phyloP scores from a whole-genome alignment of 2,797 vertebrate genomes.

The Gymnopithys bicolor region DNA sequence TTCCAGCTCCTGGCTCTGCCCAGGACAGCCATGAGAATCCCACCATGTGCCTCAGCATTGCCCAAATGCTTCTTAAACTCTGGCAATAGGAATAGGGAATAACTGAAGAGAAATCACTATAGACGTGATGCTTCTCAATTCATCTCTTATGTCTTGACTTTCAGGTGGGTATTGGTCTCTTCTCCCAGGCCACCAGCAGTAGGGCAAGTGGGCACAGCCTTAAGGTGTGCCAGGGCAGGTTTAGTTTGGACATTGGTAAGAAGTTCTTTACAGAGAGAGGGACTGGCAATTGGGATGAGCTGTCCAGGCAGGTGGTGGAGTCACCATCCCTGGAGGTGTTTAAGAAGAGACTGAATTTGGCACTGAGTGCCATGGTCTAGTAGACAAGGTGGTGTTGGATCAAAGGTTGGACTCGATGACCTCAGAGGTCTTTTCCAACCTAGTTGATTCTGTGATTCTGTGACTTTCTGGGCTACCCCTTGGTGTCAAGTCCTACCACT shows the following conservation, averaged over 20 bases:
- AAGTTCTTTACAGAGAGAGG: neutral
- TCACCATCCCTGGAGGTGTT: neutral
- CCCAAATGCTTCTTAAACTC: neutral
- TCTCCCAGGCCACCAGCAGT: neutral
- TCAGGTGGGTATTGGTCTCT: neutral
- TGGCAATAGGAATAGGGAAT: neutral
- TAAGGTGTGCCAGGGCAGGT: neutral
- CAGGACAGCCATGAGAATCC: neutral
- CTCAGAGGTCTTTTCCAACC: neutral
- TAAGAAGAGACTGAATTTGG: neutral
- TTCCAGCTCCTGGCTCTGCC: neutral
- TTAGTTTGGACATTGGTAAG: neutral
- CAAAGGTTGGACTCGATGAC: neutral
- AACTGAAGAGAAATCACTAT: neutral
- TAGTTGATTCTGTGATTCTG: neutral
- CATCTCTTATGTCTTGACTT: neutral
- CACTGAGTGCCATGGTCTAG: neutral
- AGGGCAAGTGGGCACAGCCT: neutral
- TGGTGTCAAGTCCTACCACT: too few relatives aligned
- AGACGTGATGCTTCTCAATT: neutral
- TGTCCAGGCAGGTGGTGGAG: neutral
- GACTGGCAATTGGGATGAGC: neutral
- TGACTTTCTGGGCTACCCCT: neutral
- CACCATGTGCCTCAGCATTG: fast-evolving
- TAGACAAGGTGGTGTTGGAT: neutral